These are phyloP conservation scores for Spongilla lacustris DNA, from an alignment of 37 sponge, comb jelly and placozoan species.

Conservation along the genomic window DNA sequence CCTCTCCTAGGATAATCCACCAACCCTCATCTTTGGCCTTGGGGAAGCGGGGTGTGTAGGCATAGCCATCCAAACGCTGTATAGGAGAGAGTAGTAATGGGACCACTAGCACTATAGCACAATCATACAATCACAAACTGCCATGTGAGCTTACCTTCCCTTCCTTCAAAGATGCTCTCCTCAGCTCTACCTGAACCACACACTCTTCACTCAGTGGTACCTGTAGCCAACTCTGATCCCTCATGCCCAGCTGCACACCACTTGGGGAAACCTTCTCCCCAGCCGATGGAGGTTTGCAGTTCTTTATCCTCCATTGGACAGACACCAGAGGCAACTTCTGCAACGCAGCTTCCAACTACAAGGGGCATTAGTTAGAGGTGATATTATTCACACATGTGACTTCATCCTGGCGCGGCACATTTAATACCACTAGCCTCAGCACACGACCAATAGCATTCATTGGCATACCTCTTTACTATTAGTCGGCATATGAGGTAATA, in stretches of 20 bases:
- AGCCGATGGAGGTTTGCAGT: not conserved
- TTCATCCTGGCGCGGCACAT: too few species aligned
- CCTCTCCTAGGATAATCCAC: slow-evolving; percentile 90
- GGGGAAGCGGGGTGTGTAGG: slow-evolving; percentile 79
- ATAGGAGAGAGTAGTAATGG: not conserved
- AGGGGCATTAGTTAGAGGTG: not conserved
- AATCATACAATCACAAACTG: not conserved
- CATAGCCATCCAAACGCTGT: slow-evolving; percentile 23
- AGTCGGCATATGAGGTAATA: too few species aligned
- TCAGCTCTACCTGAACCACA: slow-evolving; percentile 55
- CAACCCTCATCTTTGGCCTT: slow-evolving; percentile 96
- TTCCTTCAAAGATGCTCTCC: slow-evolving; percentile 2
- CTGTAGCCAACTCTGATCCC: slow-evolving; percentile 32
- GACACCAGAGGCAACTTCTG: slow-evolving; percentile 45
- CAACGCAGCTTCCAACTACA: slow-evolving; percentile 11
- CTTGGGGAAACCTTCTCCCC: too few species aligned
- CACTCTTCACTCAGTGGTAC: slow-evolving; percentile 50
- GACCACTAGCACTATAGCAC: not conserved
- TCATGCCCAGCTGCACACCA: not conserved
- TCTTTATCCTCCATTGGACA: slow-evolving; percentile 41
- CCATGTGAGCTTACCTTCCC: slow-evolving; percentile 9
- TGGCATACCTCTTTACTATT: too few species aligned
- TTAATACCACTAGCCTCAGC: too few species aligned
- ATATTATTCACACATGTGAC: not conserved
- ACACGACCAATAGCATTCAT: too few species aligned